phyloP scores from a whole-genome alignment of 2,888 invertebrate species.

The Watsonalla cultraria region DNA sequence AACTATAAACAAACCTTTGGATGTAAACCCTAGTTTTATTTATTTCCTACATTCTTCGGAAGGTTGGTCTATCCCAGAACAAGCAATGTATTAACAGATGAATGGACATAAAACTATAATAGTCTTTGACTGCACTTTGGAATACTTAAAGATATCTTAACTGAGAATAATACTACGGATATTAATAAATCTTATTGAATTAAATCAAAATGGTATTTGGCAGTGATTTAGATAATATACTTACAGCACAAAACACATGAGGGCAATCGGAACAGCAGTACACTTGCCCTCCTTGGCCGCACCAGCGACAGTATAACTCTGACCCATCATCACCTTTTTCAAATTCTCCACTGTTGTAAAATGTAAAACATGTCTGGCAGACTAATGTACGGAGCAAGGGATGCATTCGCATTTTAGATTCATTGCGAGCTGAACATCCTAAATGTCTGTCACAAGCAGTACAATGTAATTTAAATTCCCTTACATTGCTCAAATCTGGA shows the following conservation, averaged over 20 bases:
- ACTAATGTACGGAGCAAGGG: slow-evolving; percentile 85
- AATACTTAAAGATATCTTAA: no score
- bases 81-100: no score
- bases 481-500: slow-evolving; percentile 79
- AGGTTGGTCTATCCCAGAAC: no score
- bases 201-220: no score
- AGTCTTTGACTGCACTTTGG: no score
- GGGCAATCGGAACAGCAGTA: slow-evolving; percentile 88
- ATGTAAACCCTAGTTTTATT: no score
- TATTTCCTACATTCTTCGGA: no score
- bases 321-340: slow-evolving; percentile 91
- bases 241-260: slow-evolving; percentile 85
- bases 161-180: no score
- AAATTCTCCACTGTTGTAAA: slow-evolving; percentile 89
- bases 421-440: slow-evolving; percentile 83
- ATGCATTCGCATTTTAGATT: slow-evolving; percentile 83
- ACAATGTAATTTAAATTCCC: slow-evolving; percentile 82
- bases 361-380: slow-evolving; percentile 85
- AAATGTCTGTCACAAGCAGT: slow-evolving; percentile 87
- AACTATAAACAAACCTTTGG: no score
- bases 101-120: no score
- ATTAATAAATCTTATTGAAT: no score
- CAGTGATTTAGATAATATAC: slow-evolving; percentile 5
- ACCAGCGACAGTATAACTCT: slow-evolving; percentile 90
- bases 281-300: slow-evolving; percentile 88